Evolutionary conservation across 2,113 vertebrate species (phyloP).

Genomic region (Pelecanoides urinatrix): DNA sequence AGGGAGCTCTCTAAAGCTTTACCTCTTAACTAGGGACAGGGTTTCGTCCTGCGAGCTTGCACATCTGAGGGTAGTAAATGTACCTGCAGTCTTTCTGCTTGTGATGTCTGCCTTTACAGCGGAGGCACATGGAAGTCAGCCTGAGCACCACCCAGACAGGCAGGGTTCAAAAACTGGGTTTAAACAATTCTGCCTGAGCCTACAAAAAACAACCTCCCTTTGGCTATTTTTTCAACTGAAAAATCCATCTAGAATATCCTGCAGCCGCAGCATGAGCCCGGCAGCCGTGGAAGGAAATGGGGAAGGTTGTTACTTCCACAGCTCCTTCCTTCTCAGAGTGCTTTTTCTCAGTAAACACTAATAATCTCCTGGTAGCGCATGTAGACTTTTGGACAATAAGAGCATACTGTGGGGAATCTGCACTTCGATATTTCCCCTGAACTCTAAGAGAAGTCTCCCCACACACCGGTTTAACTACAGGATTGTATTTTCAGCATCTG

Average conservation of each 20-base stretch:
- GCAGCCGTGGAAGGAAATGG: neutral
- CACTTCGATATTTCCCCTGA: neutral
- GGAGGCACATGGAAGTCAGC: neutral
- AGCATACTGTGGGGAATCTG: neutral
- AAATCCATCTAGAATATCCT: neutral
- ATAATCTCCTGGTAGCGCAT: neutral
- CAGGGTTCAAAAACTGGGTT: neutral
- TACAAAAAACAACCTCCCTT: neutral
- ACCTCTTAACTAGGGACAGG: neutral
- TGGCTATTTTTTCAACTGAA: neutral
- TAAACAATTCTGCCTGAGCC: neutral
- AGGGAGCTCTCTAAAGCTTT: neutral
- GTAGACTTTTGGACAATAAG: neutral
- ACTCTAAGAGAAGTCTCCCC: neutral
- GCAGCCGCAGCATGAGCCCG: neutral
- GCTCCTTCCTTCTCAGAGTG: neutral
- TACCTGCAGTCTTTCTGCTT: neutral
- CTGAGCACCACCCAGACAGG: neutral
- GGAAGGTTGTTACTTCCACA: neutral
- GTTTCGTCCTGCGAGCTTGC: neutral
- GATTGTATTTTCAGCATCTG: neutral
- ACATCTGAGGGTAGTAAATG: neutral
- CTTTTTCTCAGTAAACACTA: constrained; percentile 14
- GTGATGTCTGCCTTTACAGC: neutral
- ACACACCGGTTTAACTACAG: neutral